phyloP scores from a whole-genome alignment of 2,888 invertebrate genomes.

The Leucophora obtusa region DNA sequence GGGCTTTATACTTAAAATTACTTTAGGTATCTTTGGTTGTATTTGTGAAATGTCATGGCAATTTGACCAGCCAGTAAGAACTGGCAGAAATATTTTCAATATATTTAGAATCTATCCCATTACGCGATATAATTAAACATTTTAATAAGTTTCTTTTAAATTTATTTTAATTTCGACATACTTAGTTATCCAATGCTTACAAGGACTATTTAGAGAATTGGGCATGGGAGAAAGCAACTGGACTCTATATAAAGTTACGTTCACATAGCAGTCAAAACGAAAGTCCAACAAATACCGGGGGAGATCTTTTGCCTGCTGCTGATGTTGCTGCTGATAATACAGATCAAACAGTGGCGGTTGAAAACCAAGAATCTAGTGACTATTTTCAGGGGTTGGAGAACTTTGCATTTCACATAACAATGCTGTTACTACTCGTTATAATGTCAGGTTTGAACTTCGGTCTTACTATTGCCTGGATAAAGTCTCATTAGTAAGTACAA shows the following conservation, averaged over 20 bases:
- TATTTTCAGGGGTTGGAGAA: slow-evolving; percentile 58
- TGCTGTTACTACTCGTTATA: slow-evolving; percentile 84
- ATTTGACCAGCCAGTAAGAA: too few relatives aligned
- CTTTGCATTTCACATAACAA: slow-evolving; percentile 81
- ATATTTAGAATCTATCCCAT: too few relatives aligned
- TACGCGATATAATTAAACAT: not conserved
- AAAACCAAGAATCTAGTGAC: not conserved
- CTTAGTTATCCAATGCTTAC: slow-evolving; percentile 84
- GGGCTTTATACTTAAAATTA: too few relatives aligned
- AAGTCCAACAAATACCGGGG: not conserved
- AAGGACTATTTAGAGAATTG: slow-evolving; percentile 84
- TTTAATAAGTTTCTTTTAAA: not conserved
- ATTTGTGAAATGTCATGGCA: too few relatives aligned
- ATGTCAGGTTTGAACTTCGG: slow-evolving; percentile 85
- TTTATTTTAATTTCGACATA: slow-evolving; percentile 51
- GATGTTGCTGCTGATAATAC: not conserved
- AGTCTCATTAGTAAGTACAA: slow-evolving; percentile 71
- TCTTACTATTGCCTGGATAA: slow-evolving; percentile 88
- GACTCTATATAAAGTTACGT: slow-evolving; percentile 60
- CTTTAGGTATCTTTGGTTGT: too few relatives aligned
- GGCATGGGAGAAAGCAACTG: slow-evolving; percentile 78
- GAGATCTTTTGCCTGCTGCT: not conserved
- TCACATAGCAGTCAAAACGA: not conserved
- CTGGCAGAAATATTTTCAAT: too few relatives aligned
- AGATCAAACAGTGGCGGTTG: not conserved